Evolutionary conservation across 92 coral and sea anemone genomes (phyloP), one percentile per base, ranked within the genome.

Genomic region (Hydrozoanthus gracilis): DNA sequence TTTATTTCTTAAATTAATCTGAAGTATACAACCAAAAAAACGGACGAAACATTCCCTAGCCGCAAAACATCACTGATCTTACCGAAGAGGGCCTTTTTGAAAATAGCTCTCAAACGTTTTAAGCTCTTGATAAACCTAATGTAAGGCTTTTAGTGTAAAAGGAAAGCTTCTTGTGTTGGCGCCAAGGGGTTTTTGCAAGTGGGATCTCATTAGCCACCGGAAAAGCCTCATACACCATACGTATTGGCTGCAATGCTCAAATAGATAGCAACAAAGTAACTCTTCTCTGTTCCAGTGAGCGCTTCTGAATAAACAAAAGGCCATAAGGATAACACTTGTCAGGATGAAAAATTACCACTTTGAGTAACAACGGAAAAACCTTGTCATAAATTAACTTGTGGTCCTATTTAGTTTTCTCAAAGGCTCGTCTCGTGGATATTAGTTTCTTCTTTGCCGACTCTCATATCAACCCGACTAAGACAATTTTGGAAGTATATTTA

Each of bases 341-440:
- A 80, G 17, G 20, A 80, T 66, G 74, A 80, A 65, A 80, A 46
- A 80, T 48, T 80, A 4, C 85, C 74, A 64, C 85, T 80, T 80
- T 68, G 48, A 66, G 48, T 45, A 52, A 65, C 39, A 62, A 67
- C n/a, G 48, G 9, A 47, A 47, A 61, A 13, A 1, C 15, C 46
- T 35, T 20, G 6, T 11, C 10, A 15, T 9, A 20, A 50, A 75
- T 9, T 8, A 10, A 8, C 27, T 20, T 13, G 12, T 12, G 9
- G 66, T 52, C 48, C 15, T 15, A 17, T 52, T 46, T 18, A 52
- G 64, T 27, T 68, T 68, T 68, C 10, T 7, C 39, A 68, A 35
- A 35, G 48, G 44, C 2, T 27, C 39, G 39, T 27, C 39, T 27
- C 39, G 39, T 27, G 39, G 39, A 27, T 27, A 27, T 27, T 27